Evolutionary conservation across 2,888 invertebrate genomes (phyloP).

Genomic region (Parnassius orleans): DNA sequence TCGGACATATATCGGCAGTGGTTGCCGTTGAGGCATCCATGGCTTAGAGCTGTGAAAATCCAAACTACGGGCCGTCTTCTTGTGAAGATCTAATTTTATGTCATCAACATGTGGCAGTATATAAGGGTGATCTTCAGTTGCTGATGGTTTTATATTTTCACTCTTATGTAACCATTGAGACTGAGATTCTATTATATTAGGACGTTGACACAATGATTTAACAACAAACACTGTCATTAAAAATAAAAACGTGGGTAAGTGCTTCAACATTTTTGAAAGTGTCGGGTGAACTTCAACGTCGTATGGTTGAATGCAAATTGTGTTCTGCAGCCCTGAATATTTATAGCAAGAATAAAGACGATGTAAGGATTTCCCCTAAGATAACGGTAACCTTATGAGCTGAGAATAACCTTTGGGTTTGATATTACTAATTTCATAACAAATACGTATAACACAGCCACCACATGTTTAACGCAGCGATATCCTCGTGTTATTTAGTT

Average conservation of each 20-base stretch:
- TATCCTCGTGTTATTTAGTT: too few species aligned
- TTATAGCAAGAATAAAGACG: neutral
- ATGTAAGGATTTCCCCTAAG: neutral
- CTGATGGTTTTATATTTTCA: constrained; percentile 37
- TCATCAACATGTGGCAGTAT: constrained; percentile 42
- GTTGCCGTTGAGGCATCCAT: constrained; percentile 42
- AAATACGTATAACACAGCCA: too few species aligned
- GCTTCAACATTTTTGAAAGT: constrained; percentile 26
- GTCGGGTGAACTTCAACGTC: constrained; percentile 24
- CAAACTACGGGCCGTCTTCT: constrained; percentile 41
- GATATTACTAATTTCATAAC: too few species aligned
- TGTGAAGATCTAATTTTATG: constrained; percentile 38
- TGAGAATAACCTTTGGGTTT: neutral
- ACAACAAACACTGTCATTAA: constrained; percentile 33
- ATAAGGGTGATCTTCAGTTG: constrained; percentile 38
- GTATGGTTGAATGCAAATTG: neutral
- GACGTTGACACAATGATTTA: constrained; percentile 36
- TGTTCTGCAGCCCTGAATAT: neutral
- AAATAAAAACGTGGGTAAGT: constrained; percentile 28
- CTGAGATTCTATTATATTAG: constrained; percentile 36
- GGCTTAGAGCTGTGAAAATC: constrained; percentile 45
- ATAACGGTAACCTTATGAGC: neutral
- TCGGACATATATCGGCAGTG: constrained; percentile 34
- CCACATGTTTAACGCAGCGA: too few species aligned
- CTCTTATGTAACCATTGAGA: constrained; percentile 38